A percentile compares a stretch with the other conserved stretches of the same genome.
Evolutionary conservation across 1,140 invertebrate genomes (phyloP).

Genomic region (Zaprionus kolodkinae): DNA sequence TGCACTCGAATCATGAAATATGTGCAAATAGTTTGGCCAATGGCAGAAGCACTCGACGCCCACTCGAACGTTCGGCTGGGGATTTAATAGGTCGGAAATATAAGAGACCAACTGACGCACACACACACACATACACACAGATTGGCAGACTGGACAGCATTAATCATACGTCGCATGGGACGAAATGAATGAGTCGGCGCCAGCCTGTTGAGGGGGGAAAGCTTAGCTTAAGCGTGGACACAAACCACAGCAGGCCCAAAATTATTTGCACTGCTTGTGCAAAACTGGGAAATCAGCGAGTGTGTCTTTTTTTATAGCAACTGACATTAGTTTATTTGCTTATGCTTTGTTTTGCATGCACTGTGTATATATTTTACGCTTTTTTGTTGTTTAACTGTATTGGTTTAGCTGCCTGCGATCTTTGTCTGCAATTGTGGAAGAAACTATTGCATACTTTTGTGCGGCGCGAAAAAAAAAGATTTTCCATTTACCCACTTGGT

Average conservation of each 20-base stretch:
- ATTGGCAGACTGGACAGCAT: conserved; percentile 5
- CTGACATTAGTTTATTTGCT: background rate
- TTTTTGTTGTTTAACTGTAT: too few species aligned
- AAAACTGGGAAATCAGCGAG: background rate
- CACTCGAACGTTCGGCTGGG: background rate
- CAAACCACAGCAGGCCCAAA: background rate
- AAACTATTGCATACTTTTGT: conserved; percentile 1
- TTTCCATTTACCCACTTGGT: background rate
- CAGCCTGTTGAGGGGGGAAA: background rate
- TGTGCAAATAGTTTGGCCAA: conserved; percentile 12
- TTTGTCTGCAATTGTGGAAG: background rate
- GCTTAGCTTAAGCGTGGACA: background rate
- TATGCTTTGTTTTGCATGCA: too few species aligned
- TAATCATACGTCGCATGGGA: conserved; percentile 57
- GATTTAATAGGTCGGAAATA: conserved; percentile 20
- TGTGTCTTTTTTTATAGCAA: background rate
- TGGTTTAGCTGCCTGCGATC: too few species aligned
- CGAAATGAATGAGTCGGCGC: background rate
- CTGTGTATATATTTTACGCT: too few species aligned
- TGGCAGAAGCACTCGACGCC: background rate
- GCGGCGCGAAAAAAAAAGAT: too few species aligned
- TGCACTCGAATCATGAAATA: background rate
- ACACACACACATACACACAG: background rate
- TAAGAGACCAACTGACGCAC: background rate
- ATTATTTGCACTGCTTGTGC: background rate